Evolutionary conservation across 2,113 vertebrate species (phyloP), one percentile per base, ranked within the genome.

Genomic region (Lepidothrix coronata): DNA sequence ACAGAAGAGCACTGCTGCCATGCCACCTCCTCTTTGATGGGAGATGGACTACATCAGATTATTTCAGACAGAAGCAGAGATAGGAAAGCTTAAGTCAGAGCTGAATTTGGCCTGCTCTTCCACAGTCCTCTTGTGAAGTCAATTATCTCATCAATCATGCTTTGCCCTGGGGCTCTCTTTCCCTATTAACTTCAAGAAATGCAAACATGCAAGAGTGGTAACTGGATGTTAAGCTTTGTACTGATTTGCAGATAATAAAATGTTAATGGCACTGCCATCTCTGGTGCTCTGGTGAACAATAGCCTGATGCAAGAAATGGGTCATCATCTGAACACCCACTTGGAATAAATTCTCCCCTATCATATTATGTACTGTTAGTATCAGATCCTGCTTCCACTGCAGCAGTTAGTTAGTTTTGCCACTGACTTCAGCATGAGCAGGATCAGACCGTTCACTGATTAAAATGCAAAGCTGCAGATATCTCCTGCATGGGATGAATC

Each of bases 391-490:
- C 70, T 82, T 85, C 74, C 17, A 57, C 24, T 51, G 49, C 43
- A 68, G 85, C 28, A 75, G 52, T 3, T 48, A 39, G 17, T 51
- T 51, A 51, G 52, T 74, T 95, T 86, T 94, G 57, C 68, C 39
- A 37, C 52, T 68, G 61, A 94, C 80, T 92, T 94, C 41, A 91
- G 11, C 1, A 12, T 52, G 46, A 94, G 65, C 52, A 72, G 80
- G 68, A 93, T 59, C 2, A 12, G 79, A 92, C 72, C 3, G 0
- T 76, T 86, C 76, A 61, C 61, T 91, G 73, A 97, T 95, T 87
- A 79, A 95, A 93, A 95, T 95, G 95, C 87, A 91, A 85, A 95
- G 66, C 84, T 91, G 70, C 49, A 95, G 89, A 9, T 95, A 96
- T 73, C 93, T 95, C 41, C 81, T 95, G 68, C 83, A 95, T 73